These are phyloP conservation scores for Pseudotriccus pelzelni DNA, from an alignment of 2,797 vertebrate species.

Conservation along the genomic window DNA sequence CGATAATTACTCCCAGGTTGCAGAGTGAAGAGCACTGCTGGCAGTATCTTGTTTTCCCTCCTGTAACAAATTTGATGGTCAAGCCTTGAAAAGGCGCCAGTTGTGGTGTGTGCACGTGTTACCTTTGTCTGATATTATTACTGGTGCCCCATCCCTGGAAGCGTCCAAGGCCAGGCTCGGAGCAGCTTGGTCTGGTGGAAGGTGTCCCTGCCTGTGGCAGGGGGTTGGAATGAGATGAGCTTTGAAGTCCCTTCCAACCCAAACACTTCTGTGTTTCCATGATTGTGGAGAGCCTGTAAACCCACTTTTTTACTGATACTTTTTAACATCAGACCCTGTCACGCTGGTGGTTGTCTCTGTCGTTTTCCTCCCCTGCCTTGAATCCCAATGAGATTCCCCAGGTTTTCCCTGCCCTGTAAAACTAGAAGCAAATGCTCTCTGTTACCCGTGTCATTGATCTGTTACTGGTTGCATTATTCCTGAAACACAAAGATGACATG, in stretches of 20 bases:
- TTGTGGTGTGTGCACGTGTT: background rate
- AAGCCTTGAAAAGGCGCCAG: background rate
- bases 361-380: background rate
- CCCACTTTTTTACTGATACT: background rate
- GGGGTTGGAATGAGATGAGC: background rate
- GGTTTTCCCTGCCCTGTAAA: background rate
- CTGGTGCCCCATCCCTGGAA: background rate
- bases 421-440: background rate
- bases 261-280: background rate
- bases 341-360: accelerated
- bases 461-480: background rate
- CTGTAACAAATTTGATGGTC: background rate
- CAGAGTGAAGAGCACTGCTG: background rate
- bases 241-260: background rate
- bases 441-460: background rate
- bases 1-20: conserved; percentile 1
- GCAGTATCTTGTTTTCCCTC: background rate
- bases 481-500: background rate
- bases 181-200: background rate
- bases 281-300: background rate
- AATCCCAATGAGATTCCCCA: background rate
- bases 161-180: background rate
- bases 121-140: background rate
- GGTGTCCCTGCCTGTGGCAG: background rate
- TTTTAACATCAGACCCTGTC: background rate